Percentiles rank a stretch among this genome's conserved stretches.
phyloP scores from a whole-genome alignment of 2,888 invertebrate genomes.

The Hydraecia micacea region DNA sequence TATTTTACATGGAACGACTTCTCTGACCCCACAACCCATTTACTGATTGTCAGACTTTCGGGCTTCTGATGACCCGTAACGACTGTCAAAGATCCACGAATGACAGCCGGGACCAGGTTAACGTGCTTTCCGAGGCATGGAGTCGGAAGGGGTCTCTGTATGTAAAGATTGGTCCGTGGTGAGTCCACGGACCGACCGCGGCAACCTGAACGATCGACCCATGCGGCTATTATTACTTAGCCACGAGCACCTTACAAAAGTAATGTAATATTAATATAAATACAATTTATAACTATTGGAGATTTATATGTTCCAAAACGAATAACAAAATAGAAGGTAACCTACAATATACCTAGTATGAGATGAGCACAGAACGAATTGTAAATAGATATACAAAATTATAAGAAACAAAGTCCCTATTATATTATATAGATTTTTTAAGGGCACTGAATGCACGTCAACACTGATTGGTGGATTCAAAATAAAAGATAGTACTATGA shows the following conservation, averaged over 20 bases:
- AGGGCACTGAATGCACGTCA: constrained; percentile 8
- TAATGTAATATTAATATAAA: no score
- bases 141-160: background rate
- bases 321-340: background rate
- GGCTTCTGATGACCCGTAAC: background rate
- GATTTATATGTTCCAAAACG: no score
- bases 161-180: no score
- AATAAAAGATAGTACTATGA: constrained; percentile 30
- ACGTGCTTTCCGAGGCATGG: background rate
- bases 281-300: no score
- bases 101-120: background rate
- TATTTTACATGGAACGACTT: background rate
- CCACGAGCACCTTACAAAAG: no score
- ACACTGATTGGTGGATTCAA: constrained; percentile 32
- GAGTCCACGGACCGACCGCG: background rate
- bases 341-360: background rate
- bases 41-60: no score
- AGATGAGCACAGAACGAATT: background rate
- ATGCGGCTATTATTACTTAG: no score
- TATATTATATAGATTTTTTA: constrained; percentile 4
- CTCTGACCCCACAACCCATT: background rate
- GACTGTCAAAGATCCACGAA: background rate
- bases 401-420: background rate
- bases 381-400: background rate
- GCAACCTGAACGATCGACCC: background rate